These are phyloP conservation scores for Siphlonurus alternatus DNA, from an alignment of 2,888 invertebrate genomes.

Conservation along the genomic window DNA sequence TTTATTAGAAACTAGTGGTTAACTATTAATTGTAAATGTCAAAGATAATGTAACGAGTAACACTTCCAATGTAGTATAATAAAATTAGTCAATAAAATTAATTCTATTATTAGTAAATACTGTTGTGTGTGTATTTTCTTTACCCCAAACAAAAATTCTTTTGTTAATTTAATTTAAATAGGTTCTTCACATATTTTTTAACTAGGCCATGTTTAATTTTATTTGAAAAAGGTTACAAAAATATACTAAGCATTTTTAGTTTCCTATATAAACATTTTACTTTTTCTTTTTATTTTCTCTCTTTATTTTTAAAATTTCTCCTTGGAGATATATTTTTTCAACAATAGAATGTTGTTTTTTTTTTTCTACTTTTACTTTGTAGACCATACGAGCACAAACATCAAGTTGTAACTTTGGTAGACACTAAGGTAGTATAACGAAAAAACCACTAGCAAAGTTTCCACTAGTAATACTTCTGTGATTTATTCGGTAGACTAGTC, in stretches of 20 bases:
- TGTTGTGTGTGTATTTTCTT: too few relatives aligned
- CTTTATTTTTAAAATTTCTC: neutral
- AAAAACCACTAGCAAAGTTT: neutral
- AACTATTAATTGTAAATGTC: too few relatives aligned
- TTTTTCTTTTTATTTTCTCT: neutral
- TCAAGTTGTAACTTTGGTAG: neutral
- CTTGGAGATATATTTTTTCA: neutral
- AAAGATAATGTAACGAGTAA: too few relatives aligned
- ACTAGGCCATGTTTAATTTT: neutral
- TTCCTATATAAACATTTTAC: neutral
- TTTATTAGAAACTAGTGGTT: too few relatives aligned
- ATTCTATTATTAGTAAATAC: too few relatives aligned
- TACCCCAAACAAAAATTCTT: too few relatives aligned
- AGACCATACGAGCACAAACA: neutral
- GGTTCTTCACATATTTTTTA: too few relatives aligned
- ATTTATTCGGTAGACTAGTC: neutral
- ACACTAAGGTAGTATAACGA: neutral
- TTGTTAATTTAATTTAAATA: too few relatives aligned
- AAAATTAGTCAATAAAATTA: too few relatives aligned
- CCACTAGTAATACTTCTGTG: neutral
- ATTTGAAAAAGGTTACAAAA: neutral
- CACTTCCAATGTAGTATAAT: too few relatives aligned
- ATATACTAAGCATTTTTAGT: neutral
- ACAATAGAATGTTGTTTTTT: neutral
- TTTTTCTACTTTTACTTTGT: neutral